Conservation (phyloP, 2,797 vertebrate species). For the Hoplostethus mediterraneus region DNA sequence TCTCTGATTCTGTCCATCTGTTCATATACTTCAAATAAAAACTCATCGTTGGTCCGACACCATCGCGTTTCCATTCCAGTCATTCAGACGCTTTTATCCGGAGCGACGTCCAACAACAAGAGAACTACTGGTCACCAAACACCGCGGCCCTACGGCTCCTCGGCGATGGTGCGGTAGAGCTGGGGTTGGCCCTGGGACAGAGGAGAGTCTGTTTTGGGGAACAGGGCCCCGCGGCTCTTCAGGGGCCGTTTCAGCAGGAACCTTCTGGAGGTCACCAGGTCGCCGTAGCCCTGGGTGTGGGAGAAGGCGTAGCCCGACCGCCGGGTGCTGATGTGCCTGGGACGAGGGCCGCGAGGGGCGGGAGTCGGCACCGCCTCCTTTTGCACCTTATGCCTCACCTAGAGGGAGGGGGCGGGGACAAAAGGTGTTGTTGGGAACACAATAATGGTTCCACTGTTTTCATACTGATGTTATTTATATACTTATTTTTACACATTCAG, state of each 20-base stretch:
- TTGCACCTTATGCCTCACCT: constrained; percentile 88
- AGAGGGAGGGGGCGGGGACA: background rate
- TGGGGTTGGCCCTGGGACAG: constrained; percentile 77
- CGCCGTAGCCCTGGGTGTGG: constrained; percentile 91
- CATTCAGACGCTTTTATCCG: too few relatives aligned
- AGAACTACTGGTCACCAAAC: background rate
- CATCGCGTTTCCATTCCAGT: too few relatives aligned
- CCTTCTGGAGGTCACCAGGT: constrained; percentile 91
- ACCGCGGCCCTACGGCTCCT: constrained; percentile 42
- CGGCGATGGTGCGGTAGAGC: constrained; percentile 74
- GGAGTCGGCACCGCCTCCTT: constrained; percentile 79
- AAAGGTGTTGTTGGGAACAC: too few relatives aligned
- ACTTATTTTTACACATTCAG: too few relatives aligned
- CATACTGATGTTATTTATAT: too few relatives aligned
- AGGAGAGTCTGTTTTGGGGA: constrained; percentile 61
- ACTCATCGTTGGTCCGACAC: background rate
- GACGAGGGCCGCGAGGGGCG: constrained; percentile 47
- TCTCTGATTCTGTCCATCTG: background rate
- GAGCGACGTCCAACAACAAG: too few relatives aligned
- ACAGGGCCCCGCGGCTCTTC: constrained; percentile 59
- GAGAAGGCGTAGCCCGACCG: constrained; percentile 97
- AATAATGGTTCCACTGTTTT: too few relatives aligned
- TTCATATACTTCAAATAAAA: constrained; percentile 1
- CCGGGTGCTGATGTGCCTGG: constrained; percentile 81
- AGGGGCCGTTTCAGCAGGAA: constrained; percentile 81